Conservation (phyloP, 2,888 invertebrate species). For the Heliothis peltigera region DNA sequence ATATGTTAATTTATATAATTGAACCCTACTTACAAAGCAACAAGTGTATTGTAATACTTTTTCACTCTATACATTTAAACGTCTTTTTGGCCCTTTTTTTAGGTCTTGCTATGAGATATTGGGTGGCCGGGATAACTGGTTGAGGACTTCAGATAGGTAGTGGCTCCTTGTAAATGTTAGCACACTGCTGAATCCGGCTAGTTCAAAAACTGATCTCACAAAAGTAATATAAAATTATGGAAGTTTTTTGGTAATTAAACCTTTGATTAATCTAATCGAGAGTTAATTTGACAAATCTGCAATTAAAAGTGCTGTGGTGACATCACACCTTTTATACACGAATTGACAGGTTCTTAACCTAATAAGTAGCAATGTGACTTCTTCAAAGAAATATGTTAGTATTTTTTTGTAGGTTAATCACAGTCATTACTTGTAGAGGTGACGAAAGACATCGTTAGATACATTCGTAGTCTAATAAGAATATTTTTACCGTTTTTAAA, state of each 20-base stretch:
- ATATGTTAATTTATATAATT: slow-evolving; percentile 76
- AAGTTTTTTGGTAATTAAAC: neutral
- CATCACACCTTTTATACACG: neutral
- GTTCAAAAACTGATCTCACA: too few relatives aligned
- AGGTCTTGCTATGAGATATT: neutral
- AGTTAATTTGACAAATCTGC: neutral
- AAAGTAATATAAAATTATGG: too few relatives aligned
- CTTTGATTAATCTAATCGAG: neutral
- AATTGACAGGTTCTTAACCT: neutral
- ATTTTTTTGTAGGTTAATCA: neutral
- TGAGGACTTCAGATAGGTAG: too few relatives aligned
- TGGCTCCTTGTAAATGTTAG: too few relatives aligned
- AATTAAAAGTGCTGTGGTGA: neutral
- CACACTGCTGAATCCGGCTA: too few relatives aligned
- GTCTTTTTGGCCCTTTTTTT: neutral
- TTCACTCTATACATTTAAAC: neutral
- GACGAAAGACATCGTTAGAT: neutral
- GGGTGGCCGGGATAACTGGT: too few relatives aligned
- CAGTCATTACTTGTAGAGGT: neutral
- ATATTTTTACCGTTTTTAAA: too few relatives aligned
- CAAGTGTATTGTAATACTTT: slow-evolving; percentile 20
- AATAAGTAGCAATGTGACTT: neutral
- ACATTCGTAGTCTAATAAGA: too few relatives aligned
- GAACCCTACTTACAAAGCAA: slow-evolving; percentile 41
- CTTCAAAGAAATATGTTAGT: neutral